Base-by-base conservation (phyloP, 2,113 vertebrate genomes). In the Protobothrops flavoviridis region DNA sequence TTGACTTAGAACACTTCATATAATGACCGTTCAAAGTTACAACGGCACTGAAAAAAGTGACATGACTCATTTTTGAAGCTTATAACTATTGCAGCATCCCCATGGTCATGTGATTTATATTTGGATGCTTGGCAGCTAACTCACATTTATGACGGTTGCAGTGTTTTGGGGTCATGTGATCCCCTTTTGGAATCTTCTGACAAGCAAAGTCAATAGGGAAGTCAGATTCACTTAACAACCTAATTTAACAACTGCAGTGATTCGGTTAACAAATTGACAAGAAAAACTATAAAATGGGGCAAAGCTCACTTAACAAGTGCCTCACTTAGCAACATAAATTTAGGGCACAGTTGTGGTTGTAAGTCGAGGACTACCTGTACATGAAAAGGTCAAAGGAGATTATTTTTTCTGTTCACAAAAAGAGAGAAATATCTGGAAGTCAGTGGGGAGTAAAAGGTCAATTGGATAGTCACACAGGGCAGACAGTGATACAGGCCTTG, bases 71-170 rank as follows among this genome's bases (percentile, higher is more conserved):
- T 64, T 13, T 64, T 64, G 11, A 64, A 11, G 29, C 61, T 29
- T 64, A 64, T 64, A 11, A 64, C 26, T n/a, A n/a, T 64, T 12
- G 61, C 11, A 64, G 61, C 61, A 13, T 11, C 10, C 59, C 26
- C 59, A 64, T 29, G 3, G 59, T 64, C 61, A 64, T 1, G 4
- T 64, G 26, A 64, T 64, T 64, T 64, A n/a, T n/a, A 13, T 64
- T 64, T 29, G 11, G 4, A 1, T 13, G 1, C 4, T n/a, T 64
- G 26, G 26, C 61, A 13, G 4, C 26, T 64, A 13, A 4, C 1
- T n/a, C 61, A n/a, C 26, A n/a, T 12, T 13, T 64, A 13, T 64
- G 4, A n/a, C 0, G 26, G 11, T 29, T 7, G 5, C 17, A 5
- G 23, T 59, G 7, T 59, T 59, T 7, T 59, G 20, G 23, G 23